Conservation (phyloP, 1,140 invertebrate species). For the Stenopsyche tienmushanensis region DNA sequence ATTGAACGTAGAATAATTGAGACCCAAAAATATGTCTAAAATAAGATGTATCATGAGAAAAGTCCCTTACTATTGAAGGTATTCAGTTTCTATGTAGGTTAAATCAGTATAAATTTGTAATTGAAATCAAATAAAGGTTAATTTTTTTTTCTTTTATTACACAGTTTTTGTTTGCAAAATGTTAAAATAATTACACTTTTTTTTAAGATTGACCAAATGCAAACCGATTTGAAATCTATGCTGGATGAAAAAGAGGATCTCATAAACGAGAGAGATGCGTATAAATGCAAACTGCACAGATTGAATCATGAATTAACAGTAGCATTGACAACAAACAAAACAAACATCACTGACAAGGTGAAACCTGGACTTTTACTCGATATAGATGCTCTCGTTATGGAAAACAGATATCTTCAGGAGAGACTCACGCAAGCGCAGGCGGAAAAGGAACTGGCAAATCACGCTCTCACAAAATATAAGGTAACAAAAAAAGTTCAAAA, state of each 20-base stretch:
- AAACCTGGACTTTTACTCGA: conserved; percentile 63
- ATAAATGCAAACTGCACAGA: conserved; percentile 80
- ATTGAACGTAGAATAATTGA: no score
- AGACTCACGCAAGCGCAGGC: conserved; percentile 76
- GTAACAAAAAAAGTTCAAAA: conserved; percentile 48
- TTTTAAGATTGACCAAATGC: conserved; percentile 63
- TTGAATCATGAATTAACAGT: conserved; percentile 80
- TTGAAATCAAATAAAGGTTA: no score
- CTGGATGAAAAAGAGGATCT: conserved; percentile 87
- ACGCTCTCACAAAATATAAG: conserved; percentile 73
- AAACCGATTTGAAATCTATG: conserved; percentile 72
- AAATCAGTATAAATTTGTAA: no score
- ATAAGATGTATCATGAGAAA: no score
- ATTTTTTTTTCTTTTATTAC: neutral
- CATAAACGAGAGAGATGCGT: conserved; percentile 78
- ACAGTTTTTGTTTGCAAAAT: conserved; percentile 28
- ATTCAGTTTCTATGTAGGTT: no score
- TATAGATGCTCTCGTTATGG: conserved; percentile 76
- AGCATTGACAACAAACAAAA: conserved; percentile 57
- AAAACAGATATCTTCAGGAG: conserved; percentile 84
- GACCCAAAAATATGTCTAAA: no score
- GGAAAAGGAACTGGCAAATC: conserved; percentile 74
- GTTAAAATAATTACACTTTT: conserved; percentile 43
- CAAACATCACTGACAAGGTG: conserved; percentile 43
- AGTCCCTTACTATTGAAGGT: no score